phyloP scores from a whole-genome alignment of 1,140 invertebrate species.

The Onthophagus taurus region DNA sequence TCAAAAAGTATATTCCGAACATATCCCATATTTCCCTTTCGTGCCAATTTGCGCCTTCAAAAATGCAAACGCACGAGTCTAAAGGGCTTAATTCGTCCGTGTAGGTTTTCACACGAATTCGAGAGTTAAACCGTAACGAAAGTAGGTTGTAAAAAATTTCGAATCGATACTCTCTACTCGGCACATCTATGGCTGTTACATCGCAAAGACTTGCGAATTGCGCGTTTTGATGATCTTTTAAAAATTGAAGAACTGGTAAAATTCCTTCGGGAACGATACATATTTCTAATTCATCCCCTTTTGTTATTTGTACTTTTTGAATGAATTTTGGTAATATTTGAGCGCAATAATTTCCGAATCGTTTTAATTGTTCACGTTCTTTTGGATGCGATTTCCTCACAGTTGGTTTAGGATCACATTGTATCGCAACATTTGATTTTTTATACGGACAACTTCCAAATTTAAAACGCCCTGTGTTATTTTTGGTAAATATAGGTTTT shows the following conservation, averaged over 20 bases:
- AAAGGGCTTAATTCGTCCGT: constrained; percentile 95
- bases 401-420: constrained; percentile 48
- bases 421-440: too few species aligned
- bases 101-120: constrained; percentile 95
- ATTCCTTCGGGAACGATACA: constrained; percentile 89
- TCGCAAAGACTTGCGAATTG: constrained; percentile 86
- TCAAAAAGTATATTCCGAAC: constrained; percentile 95
- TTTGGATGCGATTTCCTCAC: constrained; percentile 49
- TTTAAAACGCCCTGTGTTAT: too few species aligned
- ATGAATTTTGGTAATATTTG: constrained; percentile 90
- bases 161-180: constrained; percentile 71
- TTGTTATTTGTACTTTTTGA: constrained; percentile 78
- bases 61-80: constrained; percentile 76
- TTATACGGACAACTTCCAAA: too few species aligned
- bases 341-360: constrained; percentile 80
- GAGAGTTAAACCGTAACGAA: constrained; percentile 81
- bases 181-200: constrained; percentile 85
- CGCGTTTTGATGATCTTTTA: constrained; percentile 89
- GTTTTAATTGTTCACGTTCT: constrained; percentile 47
- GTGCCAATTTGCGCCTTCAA: constrained; percentile 93
- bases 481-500: too few species aligned
- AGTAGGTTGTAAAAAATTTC: constrained; percentile 94
- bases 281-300: constrained; percentile 82
- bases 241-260: constrained; percentile 80
- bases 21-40: constrained; percentile 99